phyloP scores from a whole-genome alignment of 2,113 vertebrate species.

The Podilymbus podiceps region DNA sequence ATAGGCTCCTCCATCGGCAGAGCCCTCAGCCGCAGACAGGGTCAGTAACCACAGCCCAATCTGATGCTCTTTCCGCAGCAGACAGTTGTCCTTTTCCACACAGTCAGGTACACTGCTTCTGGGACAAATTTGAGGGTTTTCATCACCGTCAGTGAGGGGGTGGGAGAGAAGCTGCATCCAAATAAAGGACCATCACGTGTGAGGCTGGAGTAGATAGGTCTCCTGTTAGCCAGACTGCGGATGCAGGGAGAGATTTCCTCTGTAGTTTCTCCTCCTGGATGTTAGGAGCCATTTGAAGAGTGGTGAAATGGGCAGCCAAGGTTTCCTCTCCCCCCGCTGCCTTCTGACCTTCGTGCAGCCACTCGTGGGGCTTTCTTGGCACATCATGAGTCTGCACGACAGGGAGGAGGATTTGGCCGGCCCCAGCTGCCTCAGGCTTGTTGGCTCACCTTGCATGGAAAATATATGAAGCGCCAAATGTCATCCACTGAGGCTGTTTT shows the following conservation, averaged over 20 bases:
- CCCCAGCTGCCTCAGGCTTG: background rate
- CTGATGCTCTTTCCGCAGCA: background rate
- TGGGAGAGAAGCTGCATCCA: background rate
- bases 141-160: background rate
- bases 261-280: background rate
- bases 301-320: background rate
- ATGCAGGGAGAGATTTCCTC: background rate
- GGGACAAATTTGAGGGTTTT: background rate
- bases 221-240: background rate
- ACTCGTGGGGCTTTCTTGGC: background rate
- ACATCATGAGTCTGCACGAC: background rate
- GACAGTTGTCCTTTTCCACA: constrained; percentile 25
- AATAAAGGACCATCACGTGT: background rate
- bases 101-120: background rate
- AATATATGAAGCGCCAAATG: background rate
- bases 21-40: constrained; percentile 1
- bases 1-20: background rate
- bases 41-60: constrained; percentile 13
- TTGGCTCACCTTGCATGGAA: background rate
- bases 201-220: background rate
- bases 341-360: background rate
- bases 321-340: background rate
- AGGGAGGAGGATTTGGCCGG: background rate
- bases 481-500: background rate
- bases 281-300: background rate